A percentile compares a stretch with the other conserved stretches of the same genome.
phyloP scores from a whole-genome alignment of 2,888 invertebrate genomes.

The Cataglyphis albicans region DNA sequence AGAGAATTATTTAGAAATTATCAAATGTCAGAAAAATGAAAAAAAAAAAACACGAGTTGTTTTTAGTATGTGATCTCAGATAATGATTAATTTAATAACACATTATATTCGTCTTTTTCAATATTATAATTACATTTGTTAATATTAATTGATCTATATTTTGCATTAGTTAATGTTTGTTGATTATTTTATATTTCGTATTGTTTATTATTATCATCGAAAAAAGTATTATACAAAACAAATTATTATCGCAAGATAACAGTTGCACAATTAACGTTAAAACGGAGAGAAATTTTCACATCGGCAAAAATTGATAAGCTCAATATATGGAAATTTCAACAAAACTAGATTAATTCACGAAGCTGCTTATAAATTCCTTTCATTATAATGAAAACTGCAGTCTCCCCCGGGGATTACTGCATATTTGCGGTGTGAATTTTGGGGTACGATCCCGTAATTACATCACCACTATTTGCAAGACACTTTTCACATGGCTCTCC shows the following conservation, averaged over 20 bases:
- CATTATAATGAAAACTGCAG: slow-evolving; percentile 33
- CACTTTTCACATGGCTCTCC: slow-evolving; percentile 40
- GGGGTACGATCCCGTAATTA: slow-evolving; percentile 43
- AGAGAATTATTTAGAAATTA: not conserved
- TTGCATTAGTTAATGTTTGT: slow-evolving; percentile 12
- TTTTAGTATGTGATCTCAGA: not conserved
- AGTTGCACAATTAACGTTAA: slow-evolving; percentile 1
- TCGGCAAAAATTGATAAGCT: slow-evolving; percentile 40
- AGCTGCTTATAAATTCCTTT: slow-evolving; percentile 50
- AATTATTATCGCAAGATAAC: slow-evolving; percentile 27
- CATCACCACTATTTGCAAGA: slow-evolving; percentile 48
- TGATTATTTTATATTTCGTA: not conserved
- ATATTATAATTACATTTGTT: not conserved
- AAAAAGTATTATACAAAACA: slow-evolving; percentile 1
- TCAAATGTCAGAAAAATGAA: not conserved
- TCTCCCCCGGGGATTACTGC: slow-evolving; percentile 27
- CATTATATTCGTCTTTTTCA: not conserved
- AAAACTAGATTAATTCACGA: slow-evolving; percentile 40
- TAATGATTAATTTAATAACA: not conserved
- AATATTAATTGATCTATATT: not conserved
- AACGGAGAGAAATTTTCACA: slow-evolving; percentile 15
- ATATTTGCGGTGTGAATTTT: slow-evolving; percentile 40
- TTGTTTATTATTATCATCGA: not conserved
- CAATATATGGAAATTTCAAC: slow-evolving; percentile 43
- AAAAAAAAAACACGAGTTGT: not conserved